These are phyloP conservation scores for Clarias pachynema DNA, from an alignment of 2,797 vertebrate genomes.

Conservation along the genomic window DNA sequence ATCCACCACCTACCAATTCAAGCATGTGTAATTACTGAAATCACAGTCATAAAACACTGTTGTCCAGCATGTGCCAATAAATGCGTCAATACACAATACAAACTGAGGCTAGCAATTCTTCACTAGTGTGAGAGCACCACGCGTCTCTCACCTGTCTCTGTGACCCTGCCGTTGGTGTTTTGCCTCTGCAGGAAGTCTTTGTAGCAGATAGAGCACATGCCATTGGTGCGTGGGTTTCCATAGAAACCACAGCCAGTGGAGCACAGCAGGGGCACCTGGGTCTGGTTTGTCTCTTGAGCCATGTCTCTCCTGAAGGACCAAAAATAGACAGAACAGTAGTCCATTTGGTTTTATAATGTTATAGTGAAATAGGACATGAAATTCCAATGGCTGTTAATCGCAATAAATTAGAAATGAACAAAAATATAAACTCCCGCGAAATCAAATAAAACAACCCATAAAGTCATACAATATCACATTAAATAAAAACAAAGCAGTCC, in stretches of 20 bases:
- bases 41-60: background rate
- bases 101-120: background rate
- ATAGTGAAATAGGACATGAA: background rate
- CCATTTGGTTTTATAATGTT: background rate
- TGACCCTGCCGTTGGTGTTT: conserved; percentile 82
- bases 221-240: conserved; percentile 84
- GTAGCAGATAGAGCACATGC: conserved; percentile 90
- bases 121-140: background rate
- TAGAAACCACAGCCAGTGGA: conserved; percentile 89
- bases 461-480: background rate
- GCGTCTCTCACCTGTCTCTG: conserved; percentile 80
- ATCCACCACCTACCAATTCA: background rate
- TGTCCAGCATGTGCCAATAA: background rate
- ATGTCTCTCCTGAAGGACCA: conserved; percentile 71
- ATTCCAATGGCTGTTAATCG: background rate
- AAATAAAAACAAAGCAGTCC: no score
- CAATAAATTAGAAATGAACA: background rate
- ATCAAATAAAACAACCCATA: background rate
- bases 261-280: conserved; percentile 86
- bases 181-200: conserved; percentile 87
- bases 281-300: conserved; percentile 90
- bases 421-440: background rate
- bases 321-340: background rate
- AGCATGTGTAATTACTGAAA: background rate
- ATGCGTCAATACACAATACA: background rate